These are phyloP conservation scores for Sceloporus undulatus DNA, from an alignment of 2,113 vertebrate genomes.

Conservation along the genomic window DNA sequence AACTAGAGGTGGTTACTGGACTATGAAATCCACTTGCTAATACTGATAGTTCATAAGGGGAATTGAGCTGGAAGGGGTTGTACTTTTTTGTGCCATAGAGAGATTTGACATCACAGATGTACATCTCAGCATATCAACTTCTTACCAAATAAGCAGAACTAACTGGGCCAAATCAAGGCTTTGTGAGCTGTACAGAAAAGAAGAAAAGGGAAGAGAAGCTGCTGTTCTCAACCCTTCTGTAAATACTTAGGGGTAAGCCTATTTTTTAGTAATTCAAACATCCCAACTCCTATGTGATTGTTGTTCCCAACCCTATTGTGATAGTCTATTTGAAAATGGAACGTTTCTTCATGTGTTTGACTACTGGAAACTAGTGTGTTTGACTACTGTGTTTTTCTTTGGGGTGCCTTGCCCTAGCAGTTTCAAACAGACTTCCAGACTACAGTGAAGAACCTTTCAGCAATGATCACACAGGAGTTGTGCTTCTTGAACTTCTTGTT, in stretches of 20 bases:
- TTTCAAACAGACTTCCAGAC: too few species aligned
- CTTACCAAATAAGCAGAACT: neutral
- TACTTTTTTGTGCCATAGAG: neutral
- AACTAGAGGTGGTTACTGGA: conserved; percentile 61
- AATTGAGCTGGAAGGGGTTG: neutral
- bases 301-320: too few species aligned
- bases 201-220: neutral
- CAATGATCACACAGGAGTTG: too few species aligned
- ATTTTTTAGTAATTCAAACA: neutral
- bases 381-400: neutral
- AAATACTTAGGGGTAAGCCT: neutral
- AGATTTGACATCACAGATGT: conserved; percentile 18
- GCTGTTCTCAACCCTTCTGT: neutral
- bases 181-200: neutral
- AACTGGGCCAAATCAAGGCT: neutral
- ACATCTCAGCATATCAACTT: neutral
- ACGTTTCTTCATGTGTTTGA: neutral
- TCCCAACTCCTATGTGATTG: neutral
- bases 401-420: too few species aligned
- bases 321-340: too few species aligned
- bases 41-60: conserved; percentile 51
- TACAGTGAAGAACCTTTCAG: too few species aligned
- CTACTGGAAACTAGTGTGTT: too few species aligned
- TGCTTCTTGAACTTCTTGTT: too few species aligned
- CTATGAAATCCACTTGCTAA: conserved; percentile 45